A percentile compares a stretch with the other conserved stretches of the same genome.
phyloP scores from a whole-genome alignment of 2,797 vertebrate genomes.

The Sebastes minor region DNA sequence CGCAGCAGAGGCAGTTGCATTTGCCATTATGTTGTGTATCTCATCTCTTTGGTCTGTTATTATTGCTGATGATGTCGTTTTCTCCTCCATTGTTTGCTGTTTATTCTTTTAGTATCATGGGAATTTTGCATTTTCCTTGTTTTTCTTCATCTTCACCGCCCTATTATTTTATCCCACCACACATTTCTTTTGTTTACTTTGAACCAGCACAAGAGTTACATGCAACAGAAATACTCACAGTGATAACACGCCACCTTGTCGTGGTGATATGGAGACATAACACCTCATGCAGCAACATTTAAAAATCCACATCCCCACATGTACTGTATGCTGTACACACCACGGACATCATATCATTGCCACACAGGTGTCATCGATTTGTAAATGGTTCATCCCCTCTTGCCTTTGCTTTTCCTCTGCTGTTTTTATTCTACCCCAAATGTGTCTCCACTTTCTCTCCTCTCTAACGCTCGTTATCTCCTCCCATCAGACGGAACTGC shows the following conservation, averaged over 20 bases:
- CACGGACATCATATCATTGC: background rate
- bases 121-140: conserved; percentile 11
- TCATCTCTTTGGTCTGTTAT: conserved; percentile 57
- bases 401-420: background rate
- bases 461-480: background rate
- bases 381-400: background rate
- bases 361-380: background rate
- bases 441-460: background rate
- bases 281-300: background rate
- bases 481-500: conserved; percentile 91
- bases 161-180: background rate
- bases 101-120: conserved; percentile 44
- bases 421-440: background rate
- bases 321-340: background rate
- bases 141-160: background rate
- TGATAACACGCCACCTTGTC: background rate
- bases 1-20: conserved; percentile 51
- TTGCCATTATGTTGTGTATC: conserved; percentile 52
- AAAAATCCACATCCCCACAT: background rate
- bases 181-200: background rate
- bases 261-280: background rate
- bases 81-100: conserved; percentile 42
- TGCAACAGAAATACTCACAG: background rate
- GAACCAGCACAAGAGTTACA: background rate
- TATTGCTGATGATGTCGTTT: conserved; percentile 62